Percentiles rank a stretch among this genome's conserved stretches.
phyloP scores from a whole-genome alignment of 2,888 invertebrate genomes.

The Lomographa bimaculata region DNA sequence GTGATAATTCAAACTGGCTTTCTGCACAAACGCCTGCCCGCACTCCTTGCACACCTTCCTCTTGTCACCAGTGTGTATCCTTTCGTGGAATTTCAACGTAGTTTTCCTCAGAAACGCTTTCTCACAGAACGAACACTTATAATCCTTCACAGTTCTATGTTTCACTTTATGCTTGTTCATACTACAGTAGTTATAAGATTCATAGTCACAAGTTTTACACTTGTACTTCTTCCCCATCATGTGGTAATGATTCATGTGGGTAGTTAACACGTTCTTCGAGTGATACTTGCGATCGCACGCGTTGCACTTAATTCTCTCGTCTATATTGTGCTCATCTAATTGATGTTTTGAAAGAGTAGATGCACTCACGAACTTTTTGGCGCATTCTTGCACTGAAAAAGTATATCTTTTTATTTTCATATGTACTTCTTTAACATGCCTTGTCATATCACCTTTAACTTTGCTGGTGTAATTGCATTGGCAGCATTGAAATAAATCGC shows the following conservation, averaged over 20 bases:
- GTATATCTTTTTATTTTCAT: no score
- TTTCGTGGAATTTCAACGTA: constrained; percentile 57
- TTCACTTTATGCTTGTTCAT: constrained; percentile 63
- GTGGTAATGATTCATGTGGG: constrained; percentile 61
- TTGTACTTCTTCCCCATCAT: constrained; percentile 64
- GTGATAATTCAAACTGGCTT: constrained; percentile 71
- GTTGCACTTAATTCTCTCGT: constrained; percentile 34
- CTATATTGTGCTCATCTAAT: constrained; percentile 39
- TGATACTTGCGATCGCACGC: constrained; percentile 29
- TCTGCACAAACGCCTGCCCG: constrained; percentile 70
- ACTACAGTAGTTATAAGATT: constrained; percentile 48
- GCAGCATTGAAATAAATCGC: no score
- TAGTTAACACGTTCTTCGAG: background rate
- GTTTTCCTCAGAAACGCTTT: constrained; percentile 67
- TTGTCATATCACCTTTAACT: no score
- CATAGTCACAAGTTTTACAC: constrained; percentile 63
- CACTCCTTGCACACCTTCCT: constrained; percentile 63
- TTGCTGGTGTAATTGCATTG: no score
- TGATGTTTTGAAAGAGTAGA: constrained; percentile 14
- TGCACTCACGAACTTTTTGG: no score
- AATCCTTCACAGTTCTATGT: constrained; percentile 65
- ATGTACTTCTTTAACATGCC: no score
- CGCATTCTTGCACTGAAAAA: no score
- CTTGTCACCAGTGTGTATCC: constrained; percentile 68
- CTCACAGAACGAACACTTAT: constrained; percentile 66